Conservation (phyloP, 1,140 invertebrate genomes). For the Drosophila tsacasi region DNA sequence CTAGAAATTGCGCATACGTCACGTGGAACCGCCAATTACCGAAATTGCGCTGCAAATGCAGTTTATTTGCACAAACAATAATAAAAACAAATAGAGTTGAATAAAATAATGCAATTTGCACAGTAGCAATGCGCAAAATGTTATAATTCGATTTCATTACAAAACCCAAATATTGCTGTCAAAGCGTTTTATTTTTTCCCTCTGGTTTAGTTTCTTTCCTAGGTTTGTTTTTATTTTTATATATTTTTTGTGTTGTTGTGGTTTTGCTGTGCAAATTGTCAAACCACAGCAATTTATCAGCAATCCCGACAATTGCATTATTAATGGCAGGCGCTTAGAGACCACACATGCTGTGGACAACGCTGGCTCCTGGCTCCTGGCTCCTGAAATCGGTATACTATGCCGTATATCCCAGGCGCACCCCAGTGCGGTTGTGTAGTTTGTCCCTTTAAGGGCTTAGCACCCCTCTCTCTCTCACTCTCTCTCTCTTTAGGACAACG, state of each 20-base stretch:
- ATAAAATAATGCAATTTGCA: slow-evolving; percentile 15
- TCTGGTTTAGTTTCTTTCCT: slow-evolving; percentile 2
- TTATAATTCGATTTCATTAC: slow-evolving; percentile 51
- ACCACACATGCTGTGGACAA: slow-evolving; percentile 58
- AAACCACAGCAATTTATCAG: slow-evolving; percentile 79
- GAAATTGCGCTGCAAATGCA: slow-evolving; percentile 30
- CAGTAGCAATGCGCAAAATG: background rate
- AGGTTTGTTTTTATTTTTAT: slow-evolving; percentile 16
- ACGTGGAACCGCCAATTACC: slow-evolving; percentile 36
- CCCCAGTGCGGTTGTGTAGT: slow-evolving; percentile 35
- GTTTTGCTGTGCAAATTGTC: slow-evolving; percentile 69
- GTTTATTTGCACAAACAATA: slow-evolving; percentile 27
- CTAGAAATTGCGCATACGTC: slow-evolving; percentile 28
- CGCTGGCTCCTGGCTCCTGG: slow-evolving; percentile 1
- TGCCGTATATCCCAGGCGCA: slow-evolving; percentile 12
- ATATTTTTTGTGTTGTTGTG: slow-evolving; percentile 33
- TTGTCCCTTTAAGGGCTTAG: slow-evolving; percentile 52
- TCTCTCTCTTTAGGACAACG: background rate
- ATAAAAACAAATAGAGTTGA: slow-evolving; percentile 11
- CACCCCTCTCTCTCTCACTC: background rate
- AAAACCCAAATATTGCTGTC: slow-evolving; percentile 26
- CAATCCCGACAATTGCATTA: slow-evolving; percentile 72
- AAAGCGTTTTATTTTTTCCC: slow-evolving; percentile 18
- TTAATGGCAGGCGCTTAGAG: slow-evolving; percentile 76
- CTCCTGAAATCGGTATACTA: slow-evolving; percentile 21